These are phyloP conservation scores for Grantiella picta DNA, from an alignment of 2,113 vertebrate genomes.

Conservation along the genomic window DNA sequence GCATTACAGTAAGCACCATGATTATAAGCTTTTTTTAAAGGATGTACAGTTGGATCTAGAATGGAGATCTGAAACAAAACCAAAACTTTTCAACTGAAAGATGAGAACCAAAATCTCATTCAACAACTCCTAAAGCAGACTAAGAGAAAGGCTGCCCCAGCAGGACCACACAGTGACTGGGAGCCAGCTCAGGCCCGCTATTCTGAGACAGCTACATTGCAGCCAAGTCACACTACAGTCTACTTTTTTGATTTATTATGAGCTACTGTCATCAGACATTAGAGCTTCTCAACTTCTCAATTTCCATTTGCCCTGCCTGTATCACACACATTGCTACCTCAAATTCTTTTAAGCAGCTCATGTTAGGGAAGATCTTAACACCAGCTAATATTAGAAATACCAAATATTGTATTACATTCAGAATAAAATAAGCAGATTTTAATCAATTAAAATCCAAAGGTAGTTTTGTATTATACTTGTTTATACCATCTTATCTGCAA, in stretches of 20 bases:
- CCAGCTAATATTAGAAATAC: background rate
- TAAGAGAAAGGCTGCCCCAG: background rate
- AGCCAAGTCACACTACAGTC: background rate
- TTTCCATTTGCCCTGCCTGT: background rate
- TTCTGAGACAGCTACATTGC: background rate
- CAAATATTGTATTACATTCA: background rate
- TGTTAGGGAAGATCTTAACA: background rate
- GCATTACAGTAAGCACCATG: background rate
- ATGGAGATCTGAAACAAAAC: background rate
- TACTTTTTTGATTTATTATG: background rate
- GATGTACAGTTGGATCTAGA: fast-evolving
- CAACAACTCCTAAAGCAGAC: background rate
- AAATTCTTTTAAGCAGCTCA: background rate
- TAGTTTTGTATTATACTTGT: background rate
- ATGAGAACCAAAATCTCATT: background rate
- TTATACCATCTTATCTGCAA: background rate
- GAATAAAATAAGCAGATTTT: background rate
- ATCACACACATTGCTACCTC: background rate
- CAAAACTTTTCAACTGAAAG: background rate
- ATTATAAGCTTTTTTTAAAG: background rate
- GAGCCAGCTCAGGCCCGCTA: background rate
- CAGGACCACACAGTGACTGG: fast-evolving
- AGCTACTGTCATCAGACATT: background rate
- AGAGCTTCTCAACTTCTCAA: background rate
- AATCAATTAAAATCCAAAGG: background rate